These are phyloP conservation scores for Boloria selene DNA, from an alignment of 2,888 invertebrate species.

Conservation along the genomic window DNA sequence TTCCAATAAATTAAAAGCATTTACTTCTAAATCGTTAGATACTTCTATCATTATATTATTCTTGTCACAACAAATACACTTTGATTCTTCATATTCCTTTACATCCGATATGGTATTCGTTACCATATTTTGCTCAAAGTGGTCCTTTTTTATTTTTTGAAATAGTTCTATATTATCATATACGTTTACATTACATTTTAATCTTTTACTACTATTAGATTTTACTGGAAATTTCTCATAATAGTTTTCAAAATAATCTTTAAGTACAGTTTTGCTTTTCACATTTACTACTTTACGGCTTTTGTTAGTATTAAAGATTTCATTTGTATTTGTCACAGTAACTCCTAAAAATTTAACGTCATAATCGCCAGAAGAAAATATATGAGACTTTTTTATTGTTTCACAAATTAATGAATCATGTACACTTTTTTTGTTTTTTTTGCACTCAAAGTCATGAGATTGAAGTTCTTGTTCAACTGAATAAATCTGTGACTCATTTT, in stretches of 20 bases:
- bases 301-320: neutral
- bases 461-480: constrained; percentile 9
- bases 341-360: constrained; percentile 69
- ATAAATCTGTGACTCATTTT: constrained; percentile 29
- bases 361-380: constrained; percentile 49
- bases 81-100: constrained; percentile 8
- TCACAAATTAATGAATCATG: constrained; percentile 37
- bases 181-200: neutral
- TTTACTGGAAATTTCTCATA: neutral
- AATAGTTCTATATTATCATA: neutral
- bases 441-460: constrained; percentile 12
- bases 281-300: neutral
- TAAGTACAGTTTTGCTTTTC: too few species aligned
- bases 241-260: too few species aligned
- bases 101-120: neutral
- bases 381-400: constrained; percentile 41
- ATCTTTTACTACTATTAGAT: neutral
- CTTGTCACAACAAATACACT: constrained; percentile 60
- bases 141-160: neutral
- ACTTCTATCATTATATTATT: constrained; percentile 40
- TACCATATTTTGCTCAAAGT: neutral
- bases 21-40: constrained; percentile 64
- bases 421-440: constrained; percentile 29
- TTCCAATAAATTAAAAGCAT: constrained; percentile 66
- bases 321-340: constrained; percentile 54